Base-by-base conservation (phyloP, 2,797 vertebrate genomes). In the Squalus acanthias region DNA sequence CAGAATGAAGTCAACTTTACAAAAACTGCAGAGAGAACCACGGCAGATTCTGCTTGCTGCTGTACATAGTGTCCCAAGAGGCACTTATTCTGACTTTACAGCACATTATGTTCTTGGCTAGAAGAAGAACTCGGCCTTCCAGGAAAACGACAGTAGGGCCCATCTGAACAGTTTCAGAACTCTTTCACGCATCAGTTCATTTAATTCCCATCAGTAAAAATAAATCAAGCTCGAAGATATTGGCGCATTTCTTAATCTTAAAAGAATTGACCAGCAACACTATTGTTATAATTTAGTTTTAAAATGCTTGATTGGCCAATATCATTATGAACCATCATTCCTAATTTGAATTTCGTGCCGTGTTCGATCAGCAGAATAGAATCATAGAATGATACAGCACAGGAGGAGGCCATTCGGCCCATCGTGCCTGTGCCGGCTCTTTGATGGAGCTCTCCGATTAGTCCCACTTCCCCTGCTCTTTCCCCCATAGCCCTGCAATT, bases 41-140 rank as follows among this genome's bases (percentile, higher is more conserved):
- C 12, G 63, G 89, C 17, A 93, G 91, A 65, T 92, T 65, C 8
- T 20, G 39, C 60, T 39, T 65, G 29, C 29, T 65, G 57, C 33
- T 65, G 57, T 39, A 92, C 29, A n/a, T 2, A 7, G 60, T 92
- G 89, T 63, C 60, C 89, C 63, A 69, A 10, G 91, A 93, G 91
- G n/a, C n/a, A 67, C 24, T 24, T 65, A n/a, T 93, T 69, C 91
- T 46, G 65, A 93, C 91, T 93, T 46, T 53, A 67, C 2, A 69
- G 91, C 65, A 93, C 91, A 69, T 69, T 46, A 69, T 69, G 91
- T 93, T 69, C 91, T 93, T 46, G n/a, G 91, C 65, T 69, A 46
- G 3, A 69, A 26, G 39, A 93, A 20, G 22, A 93, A 39, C 6
- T 22, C 67, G 46, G 15, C 63, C 63, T 93, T 67, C n/a, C 17